Conservation (phyloP, 2,113 vertebrate species). For the Phoenicopterus ruber region DNA sequence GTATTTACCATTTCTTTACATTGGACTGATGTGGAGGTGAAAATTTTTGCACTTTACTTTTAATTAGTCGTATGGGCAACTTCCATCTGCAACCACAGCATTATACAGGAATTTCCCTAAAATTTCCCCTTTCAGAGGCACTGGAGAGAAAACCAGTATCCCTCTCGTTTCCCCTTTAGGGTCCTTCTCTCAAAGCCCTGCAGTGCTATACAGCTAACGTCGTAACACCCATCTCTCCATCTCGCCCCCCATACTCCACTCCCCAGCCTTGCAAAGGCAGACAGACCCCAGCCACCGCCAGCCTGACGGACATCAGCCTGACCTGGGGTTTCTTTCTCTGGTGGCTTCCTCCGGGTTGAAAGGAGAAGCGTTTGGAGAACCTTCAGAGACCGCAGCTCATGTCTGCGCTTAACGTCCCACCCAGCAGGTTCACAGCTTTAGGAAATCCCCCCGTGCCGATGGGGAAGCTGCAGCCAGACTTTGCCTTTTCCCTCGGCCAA, state of each 20-base stretch:
- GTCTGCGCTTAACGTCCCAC: background rate
- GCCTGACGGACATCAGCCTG: accelerated
- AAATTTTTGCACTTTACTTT: background rate
- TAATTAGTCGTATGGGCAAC: accelerated
- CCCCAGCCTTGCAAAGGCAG: background rate
- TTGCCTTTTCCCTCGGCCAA: background rate
- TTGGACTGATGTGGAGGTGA: background rate
- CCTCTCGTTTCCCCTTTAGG: background rate
- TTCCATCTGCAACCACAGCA: background rate
- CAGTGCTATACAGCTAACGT: accelerated
- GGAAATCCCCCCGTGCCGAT: background rate
- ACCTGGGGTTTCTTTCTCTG: background rate
- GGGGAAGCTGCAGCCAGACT: background rate
- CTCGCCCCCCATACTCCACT: accelerated
- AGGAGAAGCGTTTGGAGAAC: background rate
- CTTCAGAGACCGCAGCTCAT: background rate
- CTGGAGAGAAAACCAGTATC: background rate
- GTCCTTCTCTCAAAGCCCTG: accelerated
- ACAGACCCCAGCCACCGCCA: background rate
- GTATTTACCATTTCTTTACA: background rate
- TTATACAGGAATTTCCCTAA: background rate
- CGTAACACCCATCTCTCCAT: background rate
- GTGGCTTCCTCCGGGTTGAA: background rate
- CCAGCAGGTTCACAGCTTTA: background rate
- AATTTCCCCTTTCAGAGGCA: background rate